Evolutionary conservation across 2,113 vertebrate species (phyloP).

Genomic region (Lepidothrix coronata): DNA sequence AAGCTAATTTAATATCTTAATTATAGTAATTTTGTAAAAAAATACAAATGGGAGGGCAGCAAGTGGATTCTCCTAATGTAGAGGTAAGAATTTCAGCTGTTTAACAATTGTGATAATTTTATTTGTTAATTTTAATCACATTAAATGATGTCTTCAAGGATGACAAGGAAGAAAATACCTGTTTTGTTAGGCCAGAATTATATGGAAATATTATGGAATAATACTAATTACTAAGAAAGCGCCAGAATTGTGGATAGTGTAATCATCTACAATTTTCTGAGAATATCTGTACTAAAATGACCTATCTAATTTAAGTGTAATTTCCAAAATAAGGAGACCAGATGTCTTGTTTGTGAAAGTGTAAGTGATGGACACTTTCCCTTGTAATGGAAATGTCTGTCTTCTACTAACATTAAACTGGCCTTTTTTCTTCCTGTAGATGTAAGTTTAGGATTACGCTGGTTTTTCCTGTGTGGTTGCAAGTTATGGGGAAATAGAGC

Average conservation of each 20-base stretch:
- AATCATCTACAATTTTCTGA: slow-evolving; percentile 60
- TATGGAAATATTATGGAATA: neutral
- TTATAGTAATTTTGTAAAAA: neutral
- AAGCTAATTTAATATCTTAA: neutral
- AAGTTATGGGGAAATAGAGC: neutral
- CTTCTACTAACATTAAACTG: neutral
- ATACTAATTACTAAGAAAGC: slow-evolving; percentile 1
- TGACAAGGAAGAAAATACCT: neutral
- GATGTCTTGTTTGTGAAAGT: neutral
- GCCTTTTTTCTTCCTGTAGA: neutral
- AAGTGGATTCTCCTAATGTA: neutral
- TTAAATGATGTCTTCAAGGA: neutral
- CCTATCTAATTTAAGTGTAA: slow-evolving; percentile 23
- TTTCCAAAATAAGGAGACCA: slow-evolving; percentile 39
- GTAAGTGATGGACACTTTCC: neutral
- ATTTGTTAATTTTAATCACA: neutral
- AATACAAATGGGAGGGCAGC: neutral
- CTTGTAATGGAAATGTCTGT: neutral
- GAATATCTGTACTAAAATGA: slow-evolving; percentile 22
- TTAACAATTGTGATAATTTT: neutral
- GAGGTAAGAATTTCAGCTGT: neutral
- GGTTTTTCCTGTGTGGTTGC: neutral
- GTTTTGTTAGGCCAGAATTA: neutral
- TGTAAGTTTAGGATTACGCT: neutral
- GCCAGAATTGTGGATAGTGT: neutral